phyloP scores from a whole-genome alignment of 2,113 vertebrate genomes.

The Pseudorectes ferrugineus region DNA sequence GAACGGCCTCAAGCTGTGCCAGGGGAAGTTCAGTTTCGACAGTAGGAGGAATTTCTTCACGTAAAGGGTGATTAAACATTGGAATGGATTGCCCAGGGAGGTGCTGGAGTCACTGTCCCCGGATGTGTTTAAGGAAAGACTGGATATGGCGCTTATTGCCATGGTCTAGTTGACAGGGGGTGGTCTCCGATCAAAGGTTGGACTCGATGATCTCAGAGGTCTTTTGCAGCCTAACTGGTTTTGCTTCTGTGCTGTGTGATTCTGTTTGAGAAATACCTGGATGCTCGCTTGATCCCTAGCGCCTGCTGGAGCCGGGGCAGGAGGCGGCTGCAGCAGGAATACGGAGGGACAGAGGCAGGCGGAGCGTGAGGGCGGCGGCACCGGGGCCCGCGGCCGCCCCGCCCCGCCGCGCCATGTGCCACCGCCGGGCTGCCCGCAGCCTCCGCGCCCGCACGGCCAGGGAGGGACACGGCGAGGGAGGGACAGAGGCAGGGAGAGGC shows the following conservation, averaged over 20 bases:
- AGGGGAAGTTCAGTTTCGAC: not conserved
- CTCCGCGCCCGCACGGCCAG: too few relatives aligned
- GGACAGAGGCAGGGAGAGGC: not conserved
- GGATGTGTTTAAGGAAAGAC: not conserved
- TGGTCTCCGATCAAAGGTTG: too few relatives aligned
- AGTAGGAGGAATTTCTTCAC: not conserved
- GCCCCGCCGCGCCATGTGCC: not conserved
- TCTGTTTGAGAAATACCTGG: too few relatives aligned
- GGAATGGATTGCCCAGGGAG: not conserved
- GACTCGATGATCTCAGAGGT: not conserved
- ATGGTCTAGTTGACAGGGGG: not conserved
- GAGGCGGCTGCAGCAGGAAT: not conserved
- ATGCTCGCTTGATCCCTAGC: accelerated
- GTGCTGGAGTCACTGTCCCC: too few relatives aligned
- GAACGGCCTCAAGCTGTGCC: not conserved
- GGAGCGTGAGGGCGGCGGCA: not conserved
- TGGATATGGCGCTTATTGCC: not conserved
- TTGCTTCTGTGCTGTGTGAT: not conserved
- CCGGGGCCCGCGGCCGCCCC: not conserved
- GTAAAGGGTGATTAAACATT: not conserved
- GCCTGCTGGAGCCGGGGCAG: not conserved
- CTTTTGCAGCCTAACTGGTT: not conserved
- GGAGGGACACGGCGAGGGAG: not conserved
- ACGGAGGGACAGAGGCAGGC: not conserved
- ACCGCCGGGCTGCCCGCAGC: not conserved